A percentile compares a stretch with the other conserved stretches of the same genome.
Conservation (phyloP, 2,113 vertebrate species). For the Fregata magnificens region DNA sequence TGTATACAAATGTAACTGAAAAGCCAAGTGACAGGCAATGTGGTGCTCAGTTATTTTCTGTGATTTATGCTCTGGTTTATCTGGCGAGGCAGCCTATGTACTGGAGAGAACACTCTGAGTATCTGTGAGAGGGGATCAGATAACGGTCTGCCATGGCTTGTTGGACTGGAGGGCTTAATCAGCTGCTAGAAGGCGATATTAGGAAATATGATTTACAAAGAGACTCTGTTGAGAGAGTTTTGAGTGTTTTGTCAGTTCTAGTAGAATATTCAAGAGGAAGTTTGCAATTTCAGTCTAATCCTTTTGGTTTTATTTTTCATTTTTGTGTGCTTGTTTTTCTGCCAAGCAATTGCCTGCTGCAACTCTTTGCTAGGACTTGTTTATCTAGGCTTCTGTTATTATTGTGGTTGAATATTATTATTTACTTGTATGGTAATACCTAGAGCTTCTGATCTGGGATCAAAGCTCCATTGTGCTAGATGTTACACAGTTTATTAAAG, state of each 20-base stretch:
- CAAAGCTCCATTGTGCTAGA: neutral
- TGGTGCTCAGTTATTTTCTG: neutral
- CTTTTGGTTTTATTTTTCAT: neutral
- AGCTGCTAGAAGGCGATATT: neutral
- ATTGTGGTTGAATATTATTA: neutral
- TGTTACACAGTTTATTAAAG: neutral
- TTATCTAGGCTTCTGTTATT: neutral
- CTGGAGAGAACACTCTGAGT: neutral
- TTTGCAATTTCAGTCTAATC: neutral
- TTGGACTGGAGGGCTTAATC: neutral
- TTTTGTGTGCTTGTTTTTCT: constrained; percentile 1
- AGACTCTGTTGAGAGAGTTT: neutral
- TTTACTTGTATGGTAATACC: neutral
- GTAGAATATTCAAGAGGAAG: neutral
- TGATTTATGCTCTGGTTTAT: constrained; percentile 3
- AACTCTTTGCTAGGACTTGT: neutral
- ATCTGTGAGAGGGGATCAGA: neutral
- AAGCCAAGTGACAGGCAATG: neutral
- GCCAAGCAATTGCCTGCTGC: neutral
- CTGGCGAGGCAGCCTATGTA: accelerated
- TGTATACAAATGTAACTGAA: neutral
- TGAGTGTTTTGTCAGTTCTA: neutral
- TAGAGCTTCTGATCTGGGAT: neutral
- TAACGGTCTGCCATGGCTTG: neutral
- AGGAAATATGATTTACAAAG: neutral